Evolutionary conservation across 2,888 invertebrate species (phyloP).

Genomic region (Agapetus fuscipes): DNA sequence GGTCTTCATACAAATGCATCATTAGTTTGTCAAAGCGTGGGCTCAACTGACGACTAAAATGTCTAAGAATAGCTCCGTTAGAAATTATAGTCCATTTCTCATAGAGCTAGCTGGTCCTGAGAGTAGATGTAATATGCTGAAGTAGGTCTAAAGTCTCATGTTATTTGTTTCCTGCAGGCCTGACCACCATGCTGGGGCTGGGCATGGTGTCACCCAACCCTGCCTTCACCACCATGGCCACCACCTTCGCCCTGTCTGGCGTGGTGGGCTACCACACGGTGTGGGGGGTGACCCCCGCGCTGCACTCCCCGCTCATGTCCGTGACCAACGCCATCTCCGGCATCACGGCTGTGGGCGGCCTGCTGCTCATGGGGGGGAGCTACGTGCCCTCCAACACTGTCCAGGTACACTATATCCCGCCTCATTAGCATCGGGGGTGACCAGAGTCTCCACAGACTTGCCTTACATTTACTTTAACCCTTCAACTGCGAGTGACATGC

Average conservation of each 20-base stretch:
- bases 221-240: conserved; percentile 79
- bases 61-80: too few relatives aligned
- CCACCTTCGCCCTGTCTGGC: conserved; percentile 73
- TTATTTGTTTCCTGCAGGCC: conserved; percentile 46
- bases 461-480: too few relatives aligned
- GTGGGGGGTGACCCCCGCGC: conserved; percentile 85
- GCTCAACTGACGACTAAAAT: too few relatives aligned
- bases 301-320: conserved; percentile 87
- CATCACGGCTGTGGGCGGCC: conserved; percentile 84
- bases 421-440: too few relatives aligned
- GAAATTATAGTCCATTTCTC: too few relatives aligned
- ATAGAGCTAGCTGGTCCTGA: too few relatives aligned
- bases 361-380: conserved; percentile 78
- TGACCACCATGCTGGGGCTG: conserved; percentile 58
- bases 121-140: too few relatives aligned
- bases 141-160: too few relatives aligned
- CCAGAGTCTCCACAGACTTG: too few relatives aligned
- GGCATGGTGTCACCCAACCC: conserved; percentile 73
- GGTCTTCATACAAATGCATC: too few relatives aligned
- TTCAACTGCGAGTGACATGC: too few relatives aligned
- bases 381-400: conserved; percentile 65
- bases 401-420: conserved; percentile 43
- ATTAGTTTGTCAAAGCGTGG: too few relatives aligned
- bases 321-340: conserved; percentile 89
- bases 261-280: conserved; percentile 83